Percentiles rank a stretch among this genome's conserved stretches.
Conservation (phyloP, 2,888 invertebrate species). For the Trisateles emortualis region DNA sequence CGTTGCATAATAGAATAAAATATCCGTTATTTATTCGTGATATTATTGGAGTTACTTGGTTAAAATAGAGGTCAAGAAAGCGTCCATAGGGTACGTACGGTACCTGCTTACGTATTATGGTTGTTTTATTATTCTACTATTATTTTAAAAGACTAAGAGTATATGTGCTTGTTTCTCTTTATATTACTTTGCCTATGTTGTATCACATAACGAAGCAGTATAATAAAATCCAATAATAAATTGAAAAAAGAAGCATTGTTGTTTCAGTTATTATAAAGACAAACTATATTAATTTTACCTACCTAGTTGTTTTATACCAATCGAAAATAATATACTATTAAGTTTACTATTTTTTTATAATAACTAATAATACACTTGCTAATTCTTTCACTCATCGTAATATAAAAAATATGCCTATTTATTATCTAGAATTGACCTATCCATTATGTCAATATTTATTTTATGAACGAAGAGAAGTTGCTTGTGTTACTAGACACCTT, state of each 20-base stretch:
- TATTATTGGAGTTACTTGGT: constrained; percentile 45
- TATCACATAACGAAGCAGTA: neutral
- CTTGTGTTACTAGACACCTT: constrained; percentile 17
- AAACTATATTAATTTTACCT: neutral
- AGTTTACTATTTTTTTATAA: neutral
- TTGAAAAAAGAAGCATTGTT: neutral
- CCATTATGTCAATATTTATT: constrained; percentile 28
- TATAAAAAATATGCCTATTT: no score
- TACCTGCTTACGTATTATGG: no score
- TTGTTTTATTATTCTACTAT: neutral
- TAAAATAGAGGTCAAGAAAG: constrained; percentile 15
- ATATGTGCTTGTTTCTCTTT: neutral
- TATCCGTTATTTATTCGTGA: constrained; percentile 28
- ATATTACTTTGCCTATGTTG: constrained; percentile 14
- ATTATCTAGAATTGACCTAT: neutral
- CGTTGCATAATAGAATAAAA: constrained; percentile 18
- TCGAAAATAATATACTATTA: neutral
- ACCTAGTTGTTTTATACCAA: neutral
- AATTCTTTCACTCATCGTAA: no score
- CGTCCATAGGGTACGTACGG: no score
- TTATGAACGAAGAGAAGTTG: neutral
- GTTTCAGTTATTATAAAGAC: neutral
- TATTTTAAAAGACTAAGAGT: neutral
- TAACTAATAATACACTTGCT: no score
- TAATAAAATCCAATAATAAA: neutral